Evolutionary conservation across 2,888 invertebrate genomes (phyloP).

Genomic region (Mimas tiliae): DNA sequence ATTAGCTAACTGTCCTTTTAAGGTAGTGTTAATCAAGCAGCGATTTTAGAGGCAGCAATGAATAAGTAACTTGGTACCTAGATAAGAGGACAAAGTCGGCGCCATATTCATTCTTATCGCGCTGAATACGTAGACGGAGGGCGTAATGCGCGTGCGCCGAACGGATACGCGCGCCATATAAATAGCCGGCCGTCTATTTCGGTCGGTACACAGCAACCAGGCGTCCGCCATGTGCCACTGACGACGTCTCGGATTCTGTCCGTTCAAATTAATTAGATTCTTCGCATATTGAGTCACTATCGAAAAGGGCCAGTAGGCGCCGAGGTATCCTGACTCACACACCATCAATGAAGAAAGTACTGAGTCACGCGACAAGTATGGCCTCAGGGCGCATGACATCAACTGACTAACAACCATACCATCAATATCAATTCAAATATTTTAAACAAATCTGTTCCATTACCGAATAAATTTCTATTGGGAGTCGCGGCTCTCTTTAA

Average conservation of each 20-base stretch:
- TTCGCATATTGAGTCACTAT: constrained; percentile 60
- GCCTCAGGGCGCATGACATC: constrained; percentile 9
- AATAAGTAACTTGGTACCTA: constrained; percentile 26
- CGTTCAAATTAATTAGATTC: constrained; percentile 73
- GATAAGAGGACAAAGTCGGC: constrained; percentile 42
- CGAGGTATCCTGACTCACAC: constrained; percentile 33
- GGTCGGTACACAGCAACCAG: constrained; percentile 70
- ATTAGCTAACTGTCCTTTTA: constrained; percentile 13
- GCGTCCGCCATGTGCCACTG: constrained; percentile 77
- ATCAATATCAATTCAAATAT: constrained; percentile 17
- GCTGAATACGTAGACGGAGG: constrained; percentile 50
- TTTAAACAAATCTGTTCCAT: constrained; percentile 8
- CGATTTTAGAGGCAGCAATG: constrained; percentile 1
- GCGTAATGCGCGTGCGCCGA: constrained; percentile 69
- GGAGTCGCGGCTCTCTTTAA: neutral
- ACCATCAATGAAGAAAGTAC: constrained; percentile 26
- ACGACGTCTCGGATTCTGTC: constrained; percentile 66
- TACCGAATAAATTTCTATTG: constrained; percentile 3
- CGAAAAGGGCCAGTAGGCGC: constrained; percentile 40
- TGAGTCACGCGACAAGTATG: constrained; percentile 26
- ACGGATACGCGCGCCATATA: constrained; percentile 78
- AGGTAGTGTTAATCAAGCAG: constrained; percentile 19
- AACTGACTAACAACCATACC: neutral
- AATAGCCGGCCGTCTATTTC: constrained; percentile 79
- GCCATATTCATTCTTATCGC: constrained; percentile 58